Base-by-base conservation (phyloP, 2,113 vertebrate genomes). In the Sardina pilchardus region DNA sequence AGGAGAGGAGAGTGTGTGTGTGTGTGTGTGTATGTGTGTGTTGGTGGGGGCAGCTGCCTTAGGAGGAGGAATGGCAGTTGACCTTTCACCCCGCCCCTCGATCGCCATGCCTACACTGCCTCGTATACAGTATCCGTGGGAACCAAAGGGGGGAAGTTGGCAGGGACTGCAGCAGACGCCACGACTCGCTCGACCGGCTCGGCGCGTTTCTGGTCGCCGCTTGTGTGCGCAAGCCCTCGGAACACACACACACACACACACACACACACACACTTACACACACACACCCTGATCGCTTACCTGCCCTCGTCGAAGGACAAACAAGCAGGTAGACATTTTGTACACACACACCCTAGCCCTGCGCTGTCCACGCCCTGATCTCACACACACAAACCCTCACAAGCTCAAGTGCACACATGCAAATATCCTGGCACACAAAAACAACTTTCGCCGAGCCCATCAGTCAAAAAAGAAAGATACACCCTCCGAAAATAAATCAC, bases 171-270 rank as follows among this genome's bases (percentile, higher is more conserved):
- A 63, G 85, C 43, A n/a, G n/a, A n/a, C 45, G 84, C 86, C 82
- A 85, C 56, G 91, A 90, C 91, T 91, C 86, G 91, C 83, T 81
- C 87, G 91, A 93, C 94, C 87, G 71, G 93, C 85, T 89, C 0
- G 21, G 85, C 93, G 50, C 92, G 92, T 93, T 93, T 90, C 2
- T n/a, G 34, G 71, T 88, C 83, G 44, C 44, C 30, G 67, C 87
- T 45, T 14, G 36, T 9, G 45, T 39, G 24, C 17, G 10, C 71
- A 39, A 50, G 50, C 26, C 7, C 6, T 3, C 6, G 12, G 0
- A 19, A 21, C 43, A 24, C n/a, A 83, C 26, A 83, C 26, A 42
- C 50, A 42, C 63, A 1, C 45, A 30, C 43, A 71, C 26, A 24
- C 44, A 83, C 12, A 53, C 17, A 45, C 34, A 7, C 0, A 71